phyloP scores from a whole-genome alignment of 1,140 invertebrate genomes.

The Lepidurus couesii region DNA sequence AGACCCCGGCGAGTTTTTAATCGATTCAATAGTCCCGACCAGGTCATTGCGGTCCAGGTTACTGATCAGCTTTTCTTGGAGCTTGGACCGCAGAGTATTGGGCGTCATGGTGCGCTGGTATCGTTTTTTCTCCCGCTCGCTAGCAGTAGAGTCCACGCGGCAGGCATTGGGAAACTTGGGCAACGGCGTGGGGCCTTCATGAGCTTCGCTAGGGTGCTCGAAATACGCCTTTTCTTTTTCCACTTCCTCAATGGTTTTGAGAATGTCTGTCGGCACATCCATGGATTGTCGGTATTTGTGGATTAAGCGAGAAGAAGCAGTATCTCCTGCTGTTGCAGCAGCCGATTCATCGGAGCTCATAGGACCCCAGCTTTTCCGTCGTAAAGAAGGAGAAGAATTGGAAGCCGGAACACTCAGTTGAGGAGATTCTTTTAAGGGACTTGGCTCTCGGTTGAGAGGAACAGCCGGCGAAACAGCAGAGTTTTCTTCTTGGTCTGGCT shows the following conservation, averaged over 20 bases:
- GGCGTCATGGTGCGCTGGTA: slow-evolving; percentile 40
- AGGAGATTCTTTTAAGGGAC: slow-evolving; percentile 10
- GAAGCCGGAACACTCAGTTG: not conserved
- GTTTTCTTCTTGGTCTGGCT: slow-evolving; percentile 25
- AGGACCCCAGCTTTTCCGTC: slow-evolving; percentile 36
- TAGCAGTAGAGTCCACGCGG: not conserved
- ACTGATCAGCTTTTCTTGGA: slow-evolving; percentile 39
- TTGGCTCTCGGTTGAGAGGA: not conserved
- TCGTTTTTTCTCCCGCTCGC: slow-evolving; percentile 37
- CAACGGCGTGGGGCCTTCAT: slow-evolving; percentile 3
- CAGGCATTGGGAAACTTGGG: not conserved
- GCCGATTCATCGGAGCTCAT: slow-evolving; percentile 5
- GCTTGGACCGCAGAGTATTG: slow-evolving; percentile 37
- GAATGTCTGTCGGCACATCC: slow-evolving; percentile 39
- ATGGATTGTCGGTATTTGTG: slow-evolving; percentile 39
- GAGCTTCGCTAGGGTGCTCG: not conserved
- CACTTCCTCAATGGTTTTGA: slow-evolving; percentile 39
- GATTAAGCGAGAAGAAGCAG: slow-evolving; percentile 37
- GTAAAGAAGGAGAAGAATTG: not conserved
- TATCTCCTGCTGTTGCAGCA: not conserved
- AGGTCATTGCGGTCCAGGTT: slow-evolving; percentile 38
- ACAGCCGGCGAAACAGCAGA: not conserved
- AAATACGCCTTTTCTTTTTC: slow-evolving; percentile 23
- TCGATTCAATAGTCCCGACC: slow-evolving; percentile 38
- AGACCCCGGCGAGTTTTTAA: slow-evolving; percentile 35